phyloP scores from a whole-genome alignment of 2,113 vertebrate genomes.

The Nestor notabilis region DNA sequence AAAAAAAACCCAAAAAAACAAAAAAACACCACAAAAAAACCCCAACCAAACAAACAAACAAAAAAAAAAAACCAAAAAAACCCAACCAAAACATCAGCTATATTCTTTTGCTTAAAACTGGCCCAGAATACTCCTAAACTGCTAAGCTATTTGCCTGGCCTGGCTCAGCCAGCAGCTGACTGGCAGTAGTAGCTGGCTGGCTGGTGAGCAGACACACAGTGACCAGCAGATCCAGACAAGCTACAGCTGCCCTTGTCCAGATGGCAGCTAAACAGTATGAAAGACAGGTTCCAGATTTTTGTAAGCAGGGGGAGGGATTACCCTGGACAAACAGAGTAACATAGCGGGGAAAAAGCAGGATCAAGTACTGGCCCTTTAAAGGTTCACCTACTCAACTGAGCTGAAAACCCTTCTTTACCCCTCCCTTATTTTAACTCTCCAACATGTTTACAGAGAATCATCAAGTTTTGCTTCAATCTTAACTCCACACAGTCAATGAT shows the following conservation, averaged over 20 bases:
- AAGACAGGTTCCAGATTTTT: not conserved
- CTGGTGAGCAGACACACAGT: not conserved
- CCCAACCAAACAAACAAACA: not conserved
- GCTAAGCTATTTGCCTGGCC: not conserved
- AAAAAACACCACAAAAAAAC: too few species aligned
- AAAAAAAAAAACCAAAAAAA: not conserved
- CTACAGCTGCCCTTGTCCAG: slow-evolving; percentile 37
- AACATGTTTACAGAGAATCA: not conserved
- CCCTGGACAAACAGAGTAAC: not conserved
- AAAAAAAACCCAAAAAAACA: not conserved
- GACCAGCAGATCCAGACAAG: not conserved
- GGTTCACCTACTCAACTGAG: not conserved
- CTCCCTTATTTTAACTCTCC: not conserved
- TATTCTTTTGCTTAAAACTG: not conserved
- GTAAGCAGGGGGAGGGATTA: not conserved
- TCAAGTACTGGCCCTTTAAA: fast-evolving
- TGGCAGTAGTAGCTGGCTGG: not conserved
- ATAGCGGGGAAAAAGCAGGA: not conserved
- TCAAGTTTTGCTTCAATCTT: not conserved
- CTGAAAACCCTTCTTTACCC: not conserved
- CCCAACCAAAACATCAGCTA: not conserved
- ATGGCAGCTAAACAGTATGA: not conserved
- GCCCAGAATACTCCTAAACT: not conserved
- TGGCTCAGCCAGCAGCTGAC: not conserved
- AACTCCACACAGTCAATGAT: fast-evolving